phyloP scores from a whole-genome alignment of 2,113 vertebrate species.

The Polypterus senegalus region DNA sequence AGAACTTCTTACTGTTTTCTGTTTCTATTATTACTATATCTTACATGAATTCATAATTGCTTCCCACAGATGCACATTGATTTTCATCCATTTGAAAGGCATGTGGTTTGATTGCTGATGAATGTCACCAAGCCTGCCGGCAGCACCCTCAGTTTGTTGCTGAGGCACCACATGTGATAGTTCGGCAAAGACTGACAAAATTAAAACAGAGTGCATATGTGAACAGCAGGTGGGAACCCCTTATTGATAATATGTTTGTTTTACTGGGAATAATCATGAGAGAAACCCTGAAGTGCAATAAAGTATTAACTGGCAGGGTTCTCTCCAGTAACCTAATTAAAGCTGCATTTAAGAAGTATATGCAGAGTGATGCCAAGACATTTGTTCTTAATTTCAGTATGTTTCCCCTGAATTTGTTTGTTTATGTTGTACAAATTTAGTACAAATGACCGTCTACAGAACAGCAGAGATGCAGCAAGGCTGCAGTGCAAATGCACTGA shows the following conservation, averaged over 20 bases:
- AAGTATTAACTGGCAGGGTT: slow-evolving; percentile 4
- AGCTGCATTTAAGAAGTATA: neutral
- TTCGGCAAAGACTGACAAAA: slow-evolving; percentile 8
- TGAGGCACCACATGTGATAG: neutral
- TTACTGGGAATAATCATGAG: slow-evolving; percentile 14
- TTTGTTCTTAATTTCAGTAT: no score
- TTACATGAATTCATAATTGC: slow-evolving; percentile 13
- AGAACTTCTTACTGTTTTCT: no score
- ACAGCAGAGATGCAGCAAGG: no score
- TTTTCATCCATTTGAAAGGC: slow-evolving; percentile 7
- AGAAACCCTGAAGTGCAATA: slow-evolving; percentile 10
- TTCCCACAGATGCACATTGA: slow-evolving; percentile 16
- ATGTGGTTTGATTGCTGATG: slow-evolving; percentile 4
- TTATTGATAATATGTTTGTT: slow-evolving; percentile 22
- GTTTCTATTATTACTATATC: no score
- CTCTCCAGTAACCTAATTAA: slow-evolving; percentile 5
- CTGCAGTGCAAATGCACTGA: no score
- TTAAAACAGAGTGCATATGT: slow-evolving; percentile 14
- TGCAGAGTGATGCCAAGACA: neutral
- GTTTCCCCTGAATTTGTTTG: no score
- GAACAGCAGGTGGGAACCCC: slow-evolving; percentile 10
- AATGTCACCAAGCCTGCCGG: slow-evolving; percentile 9
- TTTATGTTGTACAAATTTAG: no score
- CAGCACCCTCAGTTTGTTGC: neutral
- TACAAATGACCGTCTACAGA: no score